These are phyloP conservation scores for Dipodomys merriami DNA, from an alignment of 2,113 vertebrate species.

Conservation along the genomic window DNA sequence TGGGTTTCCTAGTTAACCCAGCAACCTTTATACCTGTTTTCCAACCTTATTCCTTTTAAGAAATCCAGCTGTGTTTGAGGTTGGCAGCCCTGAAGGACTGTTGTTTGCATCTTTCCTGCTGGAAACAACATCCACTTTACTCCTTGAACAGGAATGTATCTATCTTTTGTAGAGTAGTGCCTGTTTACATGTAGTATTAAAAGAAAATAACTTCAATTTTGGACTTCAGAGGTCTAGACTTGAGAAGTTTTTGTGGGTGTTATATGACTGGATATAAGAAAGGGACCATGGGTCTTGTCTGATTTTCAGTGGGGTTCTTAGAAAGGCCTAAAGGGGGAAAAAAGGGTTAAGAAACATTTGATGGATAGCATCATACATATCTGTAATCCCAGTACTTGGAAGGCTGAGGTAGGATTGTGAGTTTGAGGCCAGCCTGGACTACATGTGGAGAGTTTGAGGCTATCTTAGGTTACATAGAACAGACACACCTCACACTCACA, in stretches of 20 bases:
- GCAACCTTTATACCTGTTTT: neutral
- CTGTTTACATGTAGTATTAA: conserved; percentile 15
- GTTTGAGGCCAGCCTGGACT: neutral
- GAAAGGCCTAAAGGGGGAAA: neutral
- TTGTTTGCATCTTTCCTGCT: neutral
- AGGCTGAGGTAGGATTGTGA: neutral
- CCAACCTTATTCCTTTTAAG: neutral
- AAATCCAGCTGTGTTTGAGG: neutral
- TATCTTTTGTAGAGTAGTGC: conserved; percentile 12
- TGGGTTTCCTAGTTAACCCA: neutral
- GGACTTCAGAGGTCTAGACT: neutral
- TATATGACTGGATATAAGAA: neutral
- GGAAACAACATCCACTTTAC: neutral
- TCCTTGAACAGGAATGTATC: neutral
- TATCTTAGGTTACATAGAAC: too few relatives aligned
- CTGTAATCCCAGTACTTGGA: neutral
- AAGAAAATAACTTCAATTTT: neutral
- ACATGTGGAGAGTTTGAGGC: neutral
- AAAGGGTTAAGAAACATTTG: neutral
- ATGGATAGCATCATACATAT: neutral
- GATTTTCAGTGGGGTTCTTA: neutral
- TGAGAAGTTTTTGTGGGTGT: neutral
- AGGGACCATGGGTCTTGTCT: neutral
- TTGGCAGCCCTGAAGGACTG: neutral
- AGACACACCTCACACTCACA: too few relatives aligned